Evolutionary conservation across 2,888 invertebrate genomes (phyloP).

Genomic region (Acleris emargana): DNA sequence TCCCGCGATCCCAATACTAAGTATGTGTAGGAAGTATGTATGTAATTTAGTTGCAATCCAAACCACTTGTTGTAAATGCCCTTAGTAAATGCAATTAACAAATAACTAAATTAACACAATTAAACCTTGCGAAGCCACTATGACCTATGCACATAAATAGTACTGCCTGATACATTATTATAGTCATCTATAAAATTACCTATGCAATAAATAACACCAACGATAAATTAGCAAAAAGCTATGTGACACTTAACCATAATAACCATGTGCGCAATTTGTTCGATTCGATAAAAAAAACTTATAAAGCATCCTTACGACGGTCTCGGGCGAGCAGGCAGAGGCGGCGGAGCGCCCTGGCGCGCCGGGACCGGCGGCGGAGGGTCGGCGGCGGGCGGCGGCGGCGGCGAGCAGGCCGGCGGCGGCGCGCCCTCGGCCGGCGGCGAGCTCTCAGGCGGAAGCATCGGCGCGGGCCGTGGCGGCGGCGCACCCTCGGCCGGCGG

Average conservation of each 20-base stretch:
- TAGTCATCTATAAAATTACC: conserved; percentile 6
- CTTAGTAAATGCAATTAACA: too few species aligned
- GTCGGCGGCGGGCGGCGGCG: conserved; percentile 60
- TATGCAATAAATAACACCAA: conserved; percentile 31
- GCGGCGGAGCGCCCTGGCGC: conserved; percentile 85
- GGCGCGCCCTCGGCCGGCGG: conserved; percentile 84
- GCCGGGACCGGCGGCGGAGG: conserved; percentile 81
- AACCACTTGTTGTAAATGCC: too few species aligned
- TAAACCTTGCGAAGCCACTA: too few species aligned
- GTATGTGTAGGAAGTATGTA: too few species aligned
- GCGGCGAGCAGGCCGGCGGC: conserved; percentile 85
- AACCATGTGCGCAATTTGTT: conserved; percentile 17
- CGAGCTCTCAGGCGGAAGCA: conserved; percentile 49
- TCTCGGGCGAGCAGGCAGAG: conserved; percentile 86
- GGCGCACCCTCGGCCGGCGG: conserved; percentile 59
- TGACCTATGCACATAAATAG: too few species aligned
- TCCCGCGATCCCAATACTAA: too few species aligned
- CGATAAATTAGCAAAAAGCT: conserved; percentile 20
- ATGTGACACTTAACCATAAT: conserved; percentile 9
- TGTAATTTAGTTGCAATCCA: too few species aligned
- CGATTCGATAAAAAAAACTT: conserved; percentile 25
- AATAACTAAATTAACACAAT: too few species aligned
- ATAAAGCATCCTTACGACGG: conserved; percentile 45
- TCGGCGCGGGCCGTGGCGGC: conserved; percentile 48
- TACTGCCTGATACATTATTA: too few species aligned